These are phyloP conservation scores for Crossocerus cetratus DNA, from an alignment of 2,888 invertebrate genomes.

Conservation along the genomic window DNA sequence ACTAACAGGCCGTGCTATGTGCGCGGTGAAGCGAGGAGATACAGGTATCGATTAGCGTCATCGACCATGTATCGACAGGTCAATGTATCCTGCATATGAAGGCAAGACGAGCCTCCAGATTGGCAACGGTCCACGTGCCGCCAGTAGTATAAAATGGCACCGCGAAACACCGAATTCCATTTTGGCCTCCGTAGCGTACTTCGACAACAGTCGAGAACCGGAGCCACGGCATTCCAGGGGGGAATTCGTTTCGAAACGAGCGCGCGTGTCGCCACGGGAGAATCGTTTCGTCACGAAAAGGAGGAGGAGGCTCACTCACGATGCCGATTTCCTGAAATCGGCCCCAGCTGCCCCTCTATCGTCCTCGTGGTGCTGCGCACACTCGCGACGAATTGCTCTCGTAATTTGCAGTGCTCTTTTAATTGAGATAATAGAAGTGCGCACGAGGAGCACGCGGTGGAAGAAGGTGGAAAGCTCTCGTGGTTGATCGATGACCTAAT, in stretches of 20 bases:
- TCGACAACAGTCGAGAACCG: constrained; percentile 42
- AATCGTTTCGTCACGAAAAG: neutral
- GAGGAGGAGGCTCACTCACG: neutral
- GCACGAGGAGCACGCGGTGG: neutral
- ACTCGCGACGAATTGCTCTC: neutral
- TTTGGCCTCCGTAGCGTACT: constrained; percentile 17
- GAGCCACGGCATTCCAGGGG: constrained; percentile 47
- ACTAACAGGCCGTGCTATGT: no score
- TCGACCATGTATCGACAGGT: neutral
- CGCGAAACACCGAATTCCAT: constrained; percentile 32
- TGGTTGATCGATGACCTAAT: constrained; percentile 3
- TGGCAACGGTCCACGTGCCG: constrained; percentile 22
- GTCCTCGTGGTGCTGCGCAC: neutral
- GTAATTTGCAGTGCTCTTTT: neutral
- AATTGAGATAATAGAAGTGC: neutral
- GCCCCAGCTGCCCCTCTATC: neutral
- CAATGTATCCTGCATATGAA: constrained; percentile 35
- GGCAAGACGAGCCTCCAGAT: constrained; percentile 38
- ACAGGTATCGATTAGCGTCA: neutral
- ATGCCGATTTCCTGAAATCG: constrained; percentile 3
- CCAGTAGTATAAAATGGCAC: constrained; percentile 22
- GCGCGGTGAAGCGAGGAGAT: no score
- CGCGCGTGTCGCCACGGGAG: constrained; percentile 3
- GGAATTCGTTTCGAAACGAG: constrained; percentile 26
- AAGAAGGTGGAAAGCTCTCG: neutral